Conservation (phyloP, 2,113 vertebrate genomes). For the Tragulus kanchil region DNA sequence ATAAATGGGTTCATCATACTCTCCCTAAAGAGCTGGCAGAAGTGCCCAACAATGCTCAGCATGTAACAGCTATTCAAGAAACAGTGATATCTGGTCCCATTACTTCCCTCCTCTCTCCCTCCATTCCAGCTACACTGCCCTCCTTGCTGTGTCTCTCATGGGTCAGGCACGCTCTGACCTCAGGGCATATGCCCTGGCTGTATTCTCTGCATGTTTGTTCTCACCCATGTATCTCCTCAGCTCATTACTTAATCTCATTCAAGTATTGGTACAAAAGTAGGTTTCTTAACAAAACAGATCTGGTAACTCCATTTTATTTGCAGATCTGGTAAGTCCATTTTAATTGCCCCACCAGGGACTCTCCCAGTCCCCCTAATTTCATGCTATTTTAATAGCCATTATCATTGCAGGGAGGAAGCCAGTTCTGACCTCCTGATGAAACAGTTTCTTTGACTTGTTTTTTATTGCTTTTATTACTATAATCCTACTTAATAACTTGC, state of each 20-base stretch:
- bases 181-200: too few relatives aligned
- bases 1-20: neutral
- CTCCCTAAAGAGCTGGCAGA: neutral
- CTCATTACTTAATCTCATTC: neutral
- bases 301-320: neutral
- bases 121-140: neutral
- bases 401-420: too few relatives aligned
- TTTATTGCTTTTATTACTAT: too few relatives aligned
- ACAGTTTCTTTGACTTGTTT: too few relatives aligned
- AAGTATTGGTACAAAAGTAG: neutral
- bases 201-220: neutral
- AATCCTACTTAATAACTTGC: too few relatives aligned
- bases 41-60: neutral
- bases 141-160: neutral
- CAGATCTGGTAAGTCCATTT: neutral
- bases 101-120: neutral
- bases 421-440: too few relatives aligned
- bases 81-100: accelerated
- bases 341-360: neutral
- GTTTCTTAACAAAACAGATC: neutral
- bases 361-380: neutral
- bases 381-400: neutral
- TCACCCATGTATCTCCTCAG: neutral
- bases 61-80: neutral
- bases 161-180: neutral